Evolutionary conservation across 1,140 invertebrate species (phyloP).

Genomic region (Littorina saxatilis): DNA sequence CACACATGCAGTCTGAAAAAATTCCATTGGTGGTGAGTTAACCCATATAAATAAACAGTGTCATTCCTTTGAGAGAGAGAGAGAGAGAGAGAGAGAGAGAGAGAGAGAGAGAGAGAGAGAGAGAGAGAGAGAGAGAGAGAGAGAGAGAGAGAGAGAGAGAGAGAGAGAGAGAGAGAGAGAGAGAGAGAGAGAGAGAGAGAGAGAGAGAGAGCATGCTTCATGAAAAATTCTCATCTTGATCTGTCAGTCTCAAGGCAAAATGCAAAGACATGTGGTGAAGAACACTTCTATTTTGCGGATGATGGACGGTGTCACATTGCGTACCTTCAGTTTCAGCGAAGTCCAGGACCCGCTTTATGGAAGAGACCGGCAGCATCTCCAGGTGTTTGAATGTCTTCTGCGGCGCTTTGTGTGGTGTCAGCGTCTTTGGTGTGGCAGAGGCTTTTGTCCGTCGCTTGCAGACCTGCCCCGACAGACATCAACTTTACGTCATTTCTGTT

Average conservation of each 20-base stretch:
- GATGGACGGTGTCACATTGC: too few relatives aligned
- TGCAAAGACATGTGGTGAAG: too few relatives aligned
- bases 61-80: too few relatives aligned
- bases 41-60: too few relatives aligned
- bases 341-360: conserved; percentile 93
- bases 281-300: too few relatives aligned
- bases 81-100: background rate
- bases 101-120: background rate
- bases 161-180: background rate
- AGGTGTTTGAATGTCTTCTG: conserved; percentile 94
- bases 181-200: background rate
- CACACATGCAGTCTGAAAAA: conserved; percentile 87
- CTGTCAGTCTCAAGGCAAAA: too few relatives aligned
- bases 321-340: conserved; percentile 89
- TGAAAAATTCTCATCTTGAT: too few relatives aligned
- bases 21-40: too few relatives aligned
- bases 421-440: conserved; percentile 53
- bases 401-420: conserved; percentile 77
- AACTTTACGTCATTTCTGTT: too few relatives aligned
- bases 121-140: background rate
- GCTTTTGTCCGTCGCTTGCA: conserved; percentile 85
- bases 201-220: conserved; percentile 8
- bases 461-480: conserved; percentile 70
- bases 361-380: conserved; percentile 89
- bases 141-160: background rate